phyloP scores from a whole-genome alignment of 2,888 invertebrate genomes.

The Meiosimyza decipiens region DNA sequence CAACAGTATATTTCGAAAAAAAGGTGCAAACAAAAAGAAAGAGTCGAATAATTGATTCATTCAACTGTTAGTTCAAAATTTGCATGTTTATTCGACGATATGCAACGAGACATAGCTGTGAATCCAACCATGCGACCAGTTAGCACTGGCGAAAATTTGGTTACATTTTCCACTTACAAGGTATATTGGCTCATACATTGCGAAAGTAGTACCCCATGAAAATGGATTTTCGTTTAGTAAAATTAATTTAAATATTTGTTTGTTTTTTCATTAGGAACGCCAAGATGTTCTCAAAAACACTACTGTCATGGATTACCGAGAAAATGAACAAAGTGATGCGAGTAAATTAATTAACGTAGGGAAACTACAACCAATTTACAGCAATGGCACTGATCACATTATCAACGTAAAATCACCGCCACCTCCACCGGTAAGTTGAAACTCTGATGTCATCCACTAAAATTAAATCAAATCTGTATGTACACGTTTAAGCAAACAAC shows the following conservation, averaged over 20 bases:
- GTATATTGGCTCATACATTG: slow-evolving; percentile 43
- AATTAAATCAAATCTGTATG: no score
- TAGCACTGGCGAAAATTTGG: slow-evolving; percentile 55
- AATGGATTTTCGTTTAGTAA: background rate
- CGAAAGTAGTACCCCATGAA: no score
- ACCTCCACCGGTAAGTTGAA: slow-evolving; percentile 59
- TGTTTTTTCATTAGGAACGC: slow-evolving; percentile 56
- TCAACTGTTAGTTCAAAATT: no score
- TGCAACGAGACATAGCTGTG: slow-evolving; percentile 38
- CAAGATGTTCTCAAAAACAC: slow-evolving; percentile 63
- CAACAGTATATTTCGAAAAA: slow-evolving; percentile 4
- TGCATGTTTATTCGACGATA: background rate
- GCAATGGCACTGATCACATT: slow-evolving; percentile 43
- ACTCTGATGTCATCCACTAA: no score
- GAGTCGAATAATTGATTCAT: no score
- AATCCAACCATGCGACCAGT: slow-evolving; percentile 56
- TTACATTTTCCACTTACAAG: slow-evolving; percentile 60
- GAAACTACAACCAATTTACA: slow-evolving; percentile 39
- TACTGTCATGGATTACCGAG: slow-evolving; percentile 63
- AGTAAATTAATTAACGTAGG: background rate
- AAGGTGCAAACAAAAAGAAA: no score
- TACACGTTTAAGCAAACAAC: no score
- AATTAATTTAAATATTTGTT: background rate
- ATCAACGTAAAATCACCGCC: slow-evolving; percentile 38
- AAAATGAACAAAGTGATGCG: slow-evolving; percentile 53